A percentile compares a stretch with the other conserved stretches of the same genome.
Conservation (phyloP, 2,888 invertebrate species). For the Adela reaumurella region DNA sequence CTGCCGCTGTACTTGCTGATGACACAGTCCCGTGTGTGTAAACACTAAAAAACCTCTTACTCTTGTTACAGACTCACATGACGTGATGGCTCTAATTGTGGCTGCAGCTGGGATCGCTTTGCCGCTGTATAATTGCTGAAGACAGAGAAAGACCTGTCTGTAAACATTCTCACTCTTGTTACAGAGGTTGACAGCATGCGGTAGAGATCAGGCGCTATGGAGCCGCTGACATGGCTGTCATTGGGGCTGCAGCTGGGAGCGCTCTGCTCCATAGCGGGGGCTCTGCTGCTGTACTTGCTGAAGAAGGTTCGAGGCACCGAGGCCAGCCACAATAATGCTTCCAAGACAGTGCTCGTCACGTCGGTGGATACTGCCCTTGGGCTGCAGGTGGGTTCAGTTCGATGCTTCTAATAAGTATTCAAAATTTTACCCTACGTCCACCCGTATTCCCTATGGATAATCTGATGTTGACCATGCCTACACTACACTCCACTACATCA, state of each 20-base stretch:
- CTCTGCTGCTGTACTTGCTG: constrained; percentile 71
- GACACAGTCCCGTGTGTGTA: too few relatives aligned
- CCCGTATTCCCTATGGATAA: neutral
- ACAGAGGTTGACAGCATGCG: neutral
- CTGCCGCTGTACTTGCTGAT: too few relatives aligned
- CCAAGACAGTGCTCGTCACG: constrained; percentile 73
- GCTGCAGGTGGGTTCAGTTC: constrained; percentile 60
- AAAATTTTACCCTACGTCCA: too few relatives aligned
- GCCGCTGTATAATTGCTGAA: too few relatives aligned
- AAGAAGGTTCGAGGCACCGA: constrained; percentile 67
- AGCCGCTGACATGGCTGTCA: constrained; percentile 75
- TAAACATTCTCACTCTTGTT: neutral
- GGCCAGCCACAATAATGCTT: constrained; percentile 58
- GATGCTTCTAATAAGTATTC: too few relatives aligned
- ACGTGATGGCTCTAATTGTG: constrained; percentile 74
- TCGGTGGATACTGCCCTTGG: constrained; percentile 78
- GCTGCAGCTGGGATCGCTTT: too few relatives aligned
- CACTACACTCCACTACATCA: too few relatives aligned
- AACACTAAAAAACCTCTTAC: too few relatives aligned
- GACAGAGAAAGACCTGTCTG: too few relatives aligned
- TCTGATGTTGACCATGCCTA: too few relatives aligned
- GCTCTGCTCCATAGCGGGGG: constrained; percentile 79
- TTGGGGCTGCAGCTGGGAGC: constrained; percentile 78
- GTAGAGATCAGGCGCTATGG: constrained; percentile 51
- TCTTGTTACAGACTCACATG: too few relatives aligned